Evolutionary conservation across 2,888 invertebrate species (phyloP), one percentile per base, ranked within the genome.

Genomic region (Crioceris asparagi): DNA sequence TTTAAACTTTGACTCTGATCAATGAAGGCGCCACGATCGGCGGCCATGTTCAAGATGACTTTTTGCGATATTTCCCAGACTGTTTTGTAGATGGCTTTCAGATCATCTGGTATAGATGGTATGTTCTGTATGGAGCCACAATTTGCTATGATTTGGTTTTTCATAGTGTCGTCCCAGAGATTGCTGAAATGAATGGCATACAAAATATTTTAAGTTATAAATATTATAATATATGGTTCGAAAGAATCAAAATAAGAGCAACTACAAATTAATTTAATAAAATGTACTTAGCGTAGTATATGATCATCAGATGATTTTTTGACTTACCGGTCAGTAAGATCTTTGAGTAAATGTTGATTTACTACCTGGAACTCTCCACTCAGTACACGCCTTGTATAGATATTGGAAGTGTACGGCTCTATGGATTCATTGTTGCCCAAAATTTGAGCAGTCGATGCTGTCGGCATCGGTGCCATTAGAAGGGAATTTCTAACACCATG

Each of bases 1-100:
- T 98, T 99, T 51, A 99, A 77, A 0, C 94, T 94, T 61, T 99
- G 98, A 46, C 93, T 93, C 68, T 98, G 98, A 66, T 99, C 98
- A 53, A 99, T 96, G 61, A 86, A 98, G 0, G 97, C 92, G 3
- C 94, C 97, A 46, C 98, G 75, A 63, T 96, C 97, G 0, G 94
- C 94, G 8, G 97, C 94, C 96, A 97, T 94, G 63, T 93, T 79
- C 16, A 97, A 76, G 4, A 96, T 78, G 1, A 77, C 79, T 62
- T 90, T 92, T 45, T 97, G 93, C 2, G 92, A 82, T 46, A 96
- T 84, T 67, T 97, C 96, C 96, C 96, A 96, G 2, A 93, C 92
- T 0, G 96, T 96, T 68, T 93, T 93, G 62, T 96, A 96, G 10
- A 96, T 71, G 1, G 75, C 75, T 56, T 91, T 84, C 30, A 96